These are phyloP conservation scores for Bombus confusus DNA, from an alignment of 1,140 invertebrate species.

Conservation along the genomic window DNA sequence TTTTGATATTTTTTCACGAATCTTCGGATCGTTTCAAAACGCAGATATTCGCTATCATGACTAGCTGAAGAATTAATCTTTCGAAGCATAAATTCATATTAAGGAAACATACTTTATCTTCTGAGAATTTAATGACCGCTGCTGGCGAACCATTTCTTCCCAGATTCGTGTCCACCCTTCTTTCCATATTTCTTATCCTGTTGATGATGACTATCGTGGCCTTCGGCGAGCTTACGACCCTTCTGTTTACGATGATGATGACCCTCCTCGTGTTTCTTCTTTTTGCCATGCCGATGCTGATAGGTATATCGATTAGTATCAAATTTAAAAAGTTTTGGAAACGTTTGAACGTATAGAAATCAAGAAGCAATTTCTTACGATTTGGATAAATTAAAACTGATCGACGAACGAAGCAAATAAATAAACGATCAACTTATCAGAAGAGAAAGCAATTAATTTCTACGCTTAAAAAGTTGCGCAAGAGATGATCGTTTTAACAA, in stretches of 20 bases:
- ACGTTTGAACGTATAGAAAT: too few species aligned
- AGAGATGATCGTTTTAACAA: background rate
- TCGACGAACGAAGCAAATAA: too few species aligned
- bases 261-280: conserved; percentile 83
- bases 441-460: too few species aligned
- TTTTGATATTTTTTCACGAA: too few species aligned
- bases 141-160: conserved; percentile 84
- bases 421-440: too few species aligned
- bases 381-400: too few species aligned
- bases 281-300: conserved; percentile 83
- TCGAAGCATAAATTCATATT: background rate
- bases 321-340: background rate
- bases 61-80: background rate
- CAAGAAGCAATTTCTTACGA: too few species aligned
- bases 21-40: background rate
- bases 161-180: conserved; percentile 78
- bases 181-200: conserved; percentile 80
- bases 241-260: conserved; percentile 83
- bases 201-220: conserved; percentile 82
- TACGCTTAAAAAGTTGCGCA: too few species aligned
- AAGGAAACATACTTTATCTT: background rate
- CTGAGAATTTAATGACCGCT: conserved; percentile 46
- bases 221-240: conserved; percentile 82
- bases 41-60: background rate
- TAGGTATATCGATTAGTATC: background rate